These are phyloP conservation scores for Ariopsis seemanni DNA, from an alignment of 2,113 vertebrate genomes.

Conservation along the genomic window DNA sequence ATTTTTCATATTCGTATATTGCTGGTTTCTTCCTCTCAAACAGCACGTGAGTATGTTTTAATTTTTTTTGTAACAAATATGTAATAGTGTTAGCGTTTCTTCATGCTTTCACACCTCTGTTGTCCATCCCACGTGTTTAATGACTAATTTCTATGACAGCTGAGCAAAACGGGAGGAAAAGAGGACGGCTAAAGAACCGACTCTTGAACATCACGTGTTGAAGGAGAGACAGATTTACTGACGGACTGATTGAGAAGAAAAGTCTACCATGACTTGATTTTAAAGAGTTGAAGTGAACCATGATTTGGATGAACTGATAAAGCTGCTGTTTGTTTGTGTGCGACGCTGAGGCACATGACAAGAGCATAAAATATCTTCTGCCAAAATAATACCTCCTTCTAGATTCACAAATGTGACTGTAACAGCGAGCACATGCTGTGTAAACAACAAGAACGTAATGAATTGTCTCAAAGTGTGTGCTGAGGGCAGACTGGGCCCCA, in stretches of 20 bases:
- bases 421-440: neutral
- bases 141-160: constrained; percentile 63
- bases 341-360: constrained; percentile 2
- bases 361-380: neutral
- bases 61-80: neutral
- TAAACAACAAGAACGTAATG: neutral
- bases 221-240: neutral
- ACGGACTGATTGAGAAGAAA: constrained; percentile 15
- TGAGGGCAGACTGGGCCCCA: neutral
- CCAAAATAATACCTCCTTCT: neutral
- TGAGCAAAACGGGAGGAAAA: constrained; percentile 94
- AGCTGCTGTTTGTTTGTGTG: constrained; percentile 11
- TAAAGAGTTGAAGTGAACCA: constrained; percentile 28
- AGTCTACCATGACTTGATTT: constrained; percentile 25
- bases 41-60: constrained; percentile 48
- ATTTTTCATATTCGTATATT: neutral
- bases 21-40: neutral
- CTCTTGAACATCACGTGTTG: neutral
- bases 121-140: neutral
- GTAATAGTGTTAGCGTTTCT: neutral
- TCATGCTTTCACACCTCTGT: neutral
- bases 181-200: constrained; percentile 79
- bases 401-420: constrained; percentile 4
- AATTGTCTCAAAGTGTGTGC: neutral
- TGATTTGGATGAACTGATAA: constrained; percentile 18